These are phyloP conservation scores for Lepus americanus DNA, from an alignment of 2,113 vertebrate genomes.

Conservation along the genomic window DNA sequence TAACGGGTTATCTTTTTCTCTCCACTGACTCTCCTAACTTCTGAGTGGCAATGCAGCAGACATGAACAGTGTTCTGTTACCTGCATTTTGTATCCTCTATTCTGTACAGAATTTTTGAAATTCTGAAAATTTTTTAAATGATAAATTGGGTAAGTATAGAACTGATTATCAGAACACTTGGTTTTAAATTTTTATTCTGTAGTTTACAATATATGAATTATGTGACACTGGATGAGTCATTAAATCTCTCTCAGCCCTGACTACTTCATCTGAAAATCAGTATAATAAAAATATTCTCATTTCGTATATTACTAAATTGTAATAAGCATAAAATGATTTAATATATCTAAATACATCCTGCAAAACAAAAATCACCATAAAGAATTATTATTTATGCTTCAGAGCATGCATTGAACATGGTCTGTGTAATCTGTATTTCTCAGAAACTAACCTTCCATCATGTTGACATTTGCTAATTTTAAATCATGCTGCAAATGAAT, in stretches of 20 bases:
- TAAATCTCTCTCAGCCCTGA: slow-evolving; percentile 47
- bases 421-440: slow-evolving; percentile 71
- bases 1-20: background rate
- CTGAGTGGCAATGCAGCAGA: background rate
- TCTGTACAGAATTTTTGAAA: slow-evolving; percentile 5
- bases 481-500: slow-evolving; percentile 80
- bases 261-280: slow-evolving; percentile 34
- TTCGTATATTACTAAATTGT: slow-evolving; percentile 53
- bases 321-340: slow-evolving; percentile 66
- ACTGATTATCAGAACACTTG: background rate
- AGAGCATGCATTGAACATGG: slow-evolving; percentile 22
- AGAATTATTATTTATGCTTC: slow-evolving; percentile 65
- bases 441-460: slow-evolving; percentile 72
- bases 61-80: background rate
- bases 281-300: slow-evolving; percentile 56
- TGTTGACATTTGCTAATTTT: slow-evolving; percentile 83
- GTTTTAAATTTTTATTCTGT: slow-evolving; percentile 38
- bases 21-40: background rate
- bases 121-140: background rate
- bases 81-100: background rate
- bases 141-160: background rate
- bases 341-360: background rate
- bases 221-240: slow-evolving; percentile 30
- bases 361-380: slow-evolving; percentile 7
- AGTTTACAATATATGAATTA: background rate